Percentiles rank a stretch among this genome's conserved stretches.
phyloP scores from a whole-genome alignment of 2,113 vertebrate genomes.

The Meleagris gallopavo region DNA sequence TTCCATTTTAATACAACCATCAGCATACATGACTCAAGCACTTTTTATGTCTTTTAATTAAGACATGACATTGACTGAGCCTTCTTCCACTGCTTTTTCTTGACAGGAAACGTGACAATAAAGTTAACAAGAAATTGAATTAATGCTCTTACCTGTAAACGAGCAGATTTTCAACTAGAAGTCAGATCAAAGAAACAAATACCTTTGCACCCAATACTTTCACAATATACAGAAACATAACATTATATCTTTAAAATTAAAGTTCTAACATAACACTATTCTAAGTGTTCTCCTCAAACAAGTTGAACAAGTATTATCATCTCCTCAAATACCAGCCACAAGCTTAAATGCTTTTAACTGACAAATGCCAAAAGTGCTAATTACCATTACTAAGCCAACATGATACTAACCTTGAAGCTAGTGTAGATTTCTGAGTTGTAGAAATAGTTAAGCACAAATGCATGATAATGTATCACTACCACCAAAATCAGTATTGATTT shows the following conservation, averaged over 20 bases:
- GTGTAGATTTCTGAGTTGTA: slow-evolving; percentile 27
- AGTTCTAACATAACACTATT: background rate
- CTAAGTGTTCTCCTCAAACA: background rate
- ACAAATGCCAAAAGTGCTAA: background rate
- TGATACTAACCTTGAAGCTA: background rate
- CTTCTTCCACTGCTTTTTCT: background rate
- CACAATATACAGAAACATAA: background rate
- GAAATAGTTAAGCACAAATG: slow-evolving; percentile 44
- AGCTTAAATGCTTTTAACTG: background rate
- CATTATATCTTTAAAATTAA: background rate
- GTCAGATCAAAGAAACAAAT: background rate
- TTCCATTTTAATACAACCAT: background rate
- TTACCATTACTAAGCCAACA: background rate
- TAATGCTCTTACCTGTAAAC: background rate
- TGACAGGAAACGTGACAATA: background rate
- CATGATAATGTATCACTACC: slow-evolving; percentile 7
- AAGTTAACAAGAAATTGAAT: background rate
- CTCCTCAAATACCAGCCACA: background rate
- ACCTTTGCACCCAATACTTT: background rate
- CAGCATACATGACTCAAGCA: background rate
- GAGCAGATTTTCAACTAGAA: background rate
- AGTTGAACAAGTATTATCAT: background rate
- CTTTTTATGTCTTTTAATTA: background rate
- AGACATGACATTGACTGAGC: background rate
- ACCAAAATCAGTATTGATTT: background rate